These are phyloP conservation scores for Carpatolechia fugitivella DNA, from an alignment of 2,888 invertebrate genomes.

Conservation along the genomic window DNA sequence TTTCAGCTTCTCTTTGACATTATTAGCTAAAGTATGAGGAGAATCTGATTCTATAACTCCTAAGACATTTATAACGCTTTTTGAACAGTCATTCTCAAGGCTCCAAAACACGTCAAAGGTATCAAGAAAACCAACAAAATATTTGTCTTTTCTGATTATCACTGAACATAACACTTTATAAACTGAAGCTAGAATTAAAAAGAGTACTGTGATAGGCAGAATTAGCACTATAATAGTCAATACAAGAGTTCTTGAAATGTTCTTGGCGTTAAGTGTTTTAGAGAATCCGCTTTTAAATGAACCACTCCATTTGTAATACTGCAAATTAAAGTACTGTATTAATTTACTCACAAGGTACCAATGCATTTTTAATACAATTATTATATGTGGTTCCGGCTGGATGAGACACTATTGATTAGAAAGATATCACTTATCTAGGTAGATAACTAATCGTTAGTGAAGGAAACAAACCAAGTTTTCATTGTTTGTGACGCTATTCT, in stretches of 20 bases:
- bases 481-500: too few relatives aligned
- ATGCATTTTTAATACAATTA: background rate
- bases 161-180: conserved; percentile 47
- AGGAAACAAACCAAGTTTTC: too few relatives aligned
- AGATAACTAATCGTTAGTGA: too few relatives aligned
- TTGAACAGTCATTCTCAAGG: conserved; percentile 62
- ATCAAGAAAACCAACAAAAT: conserved; percentile 66
- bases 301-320: conserved; percentile 23
- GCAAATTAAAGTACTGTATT: conserved; percentile 21
- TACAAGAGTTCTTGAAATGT: conserved; percentile 24
- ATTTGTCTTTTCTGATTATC: conserved; percentile 45
- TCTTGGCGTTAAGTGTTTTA: conserved; percentile 22
- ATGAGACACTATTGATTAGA: too few relatives aligned
- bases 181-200: conserved; percentile 34
- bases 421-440: too few relatives aligned
- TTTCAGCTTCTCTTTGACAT: conserved; percentile 41
- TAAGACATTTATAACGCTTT: conserved; percentile 70
- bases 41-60: conserved; percentile 60
- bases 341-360: background rate
- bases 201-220: conserved; percentile 34
- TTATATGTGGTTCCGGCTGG: too few relatives aligned
- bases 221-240: conserved; percentile 32
- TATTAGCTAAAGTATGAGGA: conserved; percentile 33
- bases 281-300: conserved; percentile 20
- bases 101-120: conserved; percentile 78